phyloP scores from a whole-genome alignment of 2,888 invertebrate genomes.

The Cylloceria caligata region DNA sequence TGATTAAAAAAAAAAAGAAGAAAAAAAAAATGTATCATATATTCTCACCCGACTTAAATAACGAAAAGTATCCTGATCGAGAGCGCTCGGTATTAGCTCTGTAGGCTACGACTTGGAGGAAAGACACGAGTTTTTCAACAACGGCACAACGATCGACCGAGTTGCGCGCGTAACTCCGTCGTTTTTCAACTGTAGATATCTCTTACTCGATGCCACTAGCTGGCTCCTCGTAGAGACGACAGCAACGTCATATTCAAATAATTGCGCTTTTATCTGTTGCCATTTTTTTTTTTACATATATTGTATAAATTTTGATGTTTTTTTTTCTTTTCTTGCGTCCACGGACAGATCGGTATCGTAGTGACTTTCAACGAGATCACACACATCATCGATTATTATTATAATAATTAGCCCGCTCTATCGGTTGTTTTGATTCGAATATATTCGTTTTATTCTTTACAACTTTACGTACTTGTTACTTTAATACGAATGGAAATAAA shows the following conservation, averaged over 20 bases:
- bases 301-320: slow-evolving; percentile 35
- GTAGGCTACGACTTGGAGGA: slow-evolving; percentile 8
- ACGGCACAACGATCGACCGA: slow-evolving; percentile 40
- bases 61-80: slow-evolving; percentile 1
- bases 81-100: not conserved
- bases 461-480: slow-evolving; percentile 62
- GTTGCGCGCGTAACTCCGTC: slow-evolving; percentile 29
- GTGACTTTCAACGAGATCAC: slow-evolving; percentile 47
- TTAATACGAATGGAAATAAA: slow-evolving; percentile 69
- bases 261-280: slow-evolving; percentile 6
- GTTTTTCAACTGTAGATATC: slow-evolving; percentile 3
- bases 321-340: slow-evolving; percentile 65
- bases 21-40: no score
- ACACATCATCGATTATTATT: slow-evolving; percentile 43
- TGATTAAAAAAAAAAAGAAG: no score
- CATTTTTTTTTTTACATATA: not conserved
- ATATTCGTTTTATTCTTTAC: slow-evolving; percentile 45
- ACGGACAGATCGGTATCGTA: slow-evolving; percentile 42
- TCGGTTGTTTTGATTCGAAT: slow-evolving; percentile 45
- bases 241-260: not conserved
- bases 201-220: slow-evolving; percentile 12
- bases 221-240: not conserved
- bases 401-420: slow-evolving; percentile 44
- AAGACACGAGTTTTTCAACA: slow-evolving; percentile 10
- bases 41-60: slow-evolving; percentile 3